A percentile compares a stretch with the other conserved stretches of the same genome.
phyloP scores from a whole-genome alignment of 2,113 vertebrate genomes.

The Phalacrocorax pelagicus region DNA sequence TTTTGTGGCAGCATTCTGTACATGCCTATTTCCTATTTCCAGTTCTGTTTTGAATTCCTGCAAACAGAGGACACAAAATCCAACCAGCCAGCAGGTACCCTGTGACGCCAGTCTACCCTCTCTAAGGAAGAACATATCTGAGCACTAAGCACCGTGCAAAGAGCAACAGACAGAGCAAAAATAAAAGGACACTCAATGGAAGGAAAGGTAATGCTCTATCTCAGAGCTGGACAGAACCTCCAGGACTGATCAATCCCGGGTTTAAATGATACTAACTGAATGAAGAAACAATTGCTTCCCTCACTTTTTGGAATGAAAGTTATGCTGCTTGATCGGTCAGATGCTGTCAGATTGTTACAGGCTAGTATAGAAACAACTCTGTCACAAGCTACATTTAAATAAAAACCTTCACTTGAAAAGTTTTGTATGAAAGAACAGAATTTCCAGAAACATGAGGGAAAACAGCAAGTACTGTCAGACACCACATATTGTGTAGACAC shows the following conservation, averaged over 20 bases:
- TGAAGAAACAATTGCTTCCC: background rate
- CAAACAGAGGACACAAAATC: background rate
- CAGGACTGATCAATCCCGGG: background rate
- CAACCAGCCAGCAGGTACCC: background rate
- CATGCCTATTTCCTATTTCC: background rate
- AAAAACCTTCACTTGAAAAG: background rate
- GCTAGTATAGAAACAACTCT: background rate
- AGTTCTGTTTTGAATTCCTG: background rate
- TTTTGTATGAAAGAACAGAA: background rate
- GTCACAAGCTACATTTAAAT: background rate
- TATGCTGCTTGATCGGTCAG: background rate
- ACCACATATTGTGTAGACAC: background rate
- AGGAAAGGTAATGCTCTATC: background rate
- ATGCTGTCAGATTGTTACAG: background rate
- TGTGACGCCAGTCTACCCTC: background rate
- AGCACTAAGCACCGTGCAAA: background rate
- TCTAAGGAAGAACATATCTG: background rate
- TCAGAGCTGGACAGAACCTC: background rate
- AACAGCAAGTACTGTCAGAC: background rate
- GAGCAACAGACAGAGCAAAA: background rate
- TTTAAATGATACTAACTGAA: background rate
- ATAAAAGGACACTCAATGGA: background rate
- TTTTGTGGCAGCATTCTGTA: background rate
- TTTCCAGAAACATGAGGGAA: background rate
- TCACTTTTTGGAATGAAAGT: background rate